Base-by-base conservation (phyloP, 2,797 vertebrate genomes). In the Gallinago stenura region DNA sequence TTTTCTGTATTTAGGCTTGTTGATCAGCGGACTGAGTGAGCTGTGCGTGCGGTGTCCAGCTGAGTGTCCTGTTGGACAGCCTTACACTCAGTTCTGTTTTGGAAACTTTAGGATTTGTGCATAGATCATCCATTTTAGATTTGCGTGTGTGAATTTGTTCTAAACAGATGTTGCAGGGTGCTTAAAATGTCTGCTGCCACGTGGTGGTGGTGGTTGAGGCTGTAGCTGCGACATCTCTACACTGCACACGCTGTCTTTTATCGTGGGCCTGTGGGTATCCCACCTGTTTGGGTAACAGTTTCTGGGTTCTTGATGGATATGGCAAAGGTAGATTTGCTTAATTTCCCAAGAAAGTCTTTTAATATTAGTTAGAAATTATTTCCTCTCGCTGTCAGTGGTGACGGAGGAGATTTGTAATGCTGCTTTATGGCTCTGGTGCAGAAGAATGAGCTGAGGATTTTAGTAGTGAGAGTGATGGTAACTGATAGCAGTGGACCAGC, bases 151-250 rank as follows among this genome's bases (percentile, higher is more conserved):
- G 89, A 28, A 16, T 91, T 88, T 86, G 41, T 75, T 61, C 35
- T 35, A 4, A 62, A 17, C 2, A 41, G 87, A 17, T 9, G 4
- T 12, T 68, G 60, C 82, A 82, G 75, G 0, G 0, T 48, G 54
- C 46, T 86, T 62, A 61, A 90, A 86, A 69, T 93, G 93, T 85
- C 93, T 90, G 69, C 91, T 96, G 88, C 75, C 84, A 41, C 28
- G 12, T 46, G 45, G 33, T 53, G 82, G 46, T 24, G 75, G 45
- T 70, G 53, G 24, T 50, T 39, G 82, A 89, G 73, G 37, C 35
- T 60, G 79, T 37, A 57, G 64, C 79, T 64, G 35, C 17, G 14
- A 14, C 48, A 25, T 11, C 68, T 41, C 82, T 39, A 25, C 37
- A 17, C 41, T 46, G 37, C 71, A 18, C 13, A 2, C 31, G 7